phyloP scores from a whole-genome alignment of 2,797 vertebrate genomes.

The Aselliscus stoliczkanus region DNA sequence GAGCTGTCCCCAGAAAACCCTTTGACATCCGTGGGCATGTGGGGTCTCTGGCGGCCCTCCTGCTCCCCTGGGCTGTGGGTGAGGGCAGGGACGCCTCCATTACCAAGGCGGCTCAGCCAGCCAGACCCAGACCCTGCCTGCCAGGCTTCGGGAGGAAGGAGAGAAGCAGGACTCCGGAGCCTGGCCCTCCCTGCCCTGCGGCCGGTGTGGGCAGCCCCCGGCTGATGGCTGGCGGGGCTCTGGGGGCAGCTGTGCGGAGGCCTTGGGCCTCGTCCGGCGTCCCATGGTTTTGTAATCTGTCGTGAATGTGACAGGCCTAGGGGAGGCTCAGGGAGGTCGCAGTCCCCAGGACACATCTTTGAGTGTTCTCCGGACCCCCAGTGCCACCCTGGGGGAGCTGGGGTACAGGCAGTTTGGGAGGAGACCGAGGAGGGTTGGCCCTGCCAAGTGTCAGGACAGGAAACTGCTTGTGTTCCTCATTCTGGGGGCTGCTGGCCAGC shows the following conservation, averaged over 20 bases:
- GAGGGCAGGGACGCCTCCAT: background rate
- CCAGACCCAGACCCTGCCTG: background rate
- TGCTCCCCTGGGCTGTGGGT: too few relatives aligned
- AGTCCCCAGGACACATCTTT: too few relatives aligned
- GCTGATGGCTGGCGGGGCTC: background rate
- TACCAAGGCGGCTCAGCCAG: fast-evolving
- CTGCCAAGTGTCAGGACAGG: background rate
- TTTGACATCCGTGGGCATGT: fast-evolving
- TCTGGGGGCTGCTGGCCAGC: background rate
- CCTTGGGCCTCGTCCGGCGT: background rate
- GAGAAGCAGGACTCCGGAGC: background rate
- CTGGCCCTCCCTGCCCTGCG: background rate
- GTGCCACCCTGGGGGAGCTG: background rate
- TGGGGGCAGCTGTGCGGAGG: background rate
- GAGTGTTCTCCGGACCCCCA: background rate
- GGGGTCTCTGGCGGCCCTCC: background rate
- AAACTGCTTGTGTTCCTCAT: fast-evolving
- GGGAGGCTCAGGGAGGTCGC: background rate
- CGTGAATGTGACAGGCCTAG: background rate
- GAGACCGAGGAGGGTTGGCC: too few relatives aligned
- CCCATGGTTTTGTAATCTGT: fast-evolving
- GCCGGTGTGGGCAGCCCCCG: background rate
- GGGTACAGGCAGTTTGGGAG: background rate
- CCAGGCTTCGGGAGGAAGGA: background rate
- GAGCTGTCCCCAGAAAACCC: background rate